Conservation (phyloP, 2,797 vertebrate genomes). For the Morus bassanus region DNA sequence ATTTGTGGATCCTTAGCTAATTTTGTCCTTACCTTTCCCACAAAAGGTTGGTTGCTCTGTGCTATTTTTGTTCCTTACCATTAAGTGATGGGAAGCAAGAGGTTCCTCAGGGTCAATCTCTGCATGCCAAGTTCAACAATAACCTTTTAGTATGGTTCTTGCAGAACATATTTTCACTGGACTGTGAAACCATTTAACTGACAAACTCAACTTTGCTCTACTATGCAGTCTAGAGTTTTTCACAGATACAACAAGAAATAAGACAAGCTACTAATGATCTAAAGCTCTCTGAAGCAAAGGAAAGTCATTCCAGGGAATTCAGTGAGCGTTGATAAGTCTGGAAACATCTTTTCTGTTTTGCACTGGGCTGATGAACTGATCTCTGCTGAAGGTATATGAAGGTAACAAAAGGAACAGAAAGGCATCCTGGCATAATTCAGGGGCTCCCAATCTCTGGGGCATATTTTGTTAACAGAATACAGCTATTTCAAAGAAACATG, state of each 20-base stretch:
- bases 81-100: neutral
- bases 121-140: neutral
- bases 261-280: neutral
- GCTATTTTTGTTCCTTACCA: neutral
- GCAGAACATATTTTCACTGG: neutral
- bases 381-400: neutral
- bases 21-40: conserved; percentile 34
- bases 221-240: neutral
- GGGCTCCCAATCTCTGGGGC: neutral
- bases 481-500: neutral
- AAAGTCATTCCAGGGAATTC: neutral
- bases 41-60: neutral
- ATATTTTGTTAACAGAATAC: neutral
- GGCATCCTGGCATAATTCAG: neutral
- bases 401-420: neutral
- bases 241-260: neutral
- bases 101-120: neutral
- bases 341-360: neutral
- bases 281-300: neutral
- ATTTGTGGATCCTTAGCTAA: neutral
- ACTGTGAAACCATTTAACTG: neutral
- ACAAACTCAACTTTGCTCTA: neutral
- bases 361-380: neutral
- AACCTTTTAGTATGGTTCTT: neutral
- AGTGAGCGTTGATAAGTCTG: neutral